Conservation (phyloP, 2,113 vertebrate species). For the Pandion haliaetus region DNA sequence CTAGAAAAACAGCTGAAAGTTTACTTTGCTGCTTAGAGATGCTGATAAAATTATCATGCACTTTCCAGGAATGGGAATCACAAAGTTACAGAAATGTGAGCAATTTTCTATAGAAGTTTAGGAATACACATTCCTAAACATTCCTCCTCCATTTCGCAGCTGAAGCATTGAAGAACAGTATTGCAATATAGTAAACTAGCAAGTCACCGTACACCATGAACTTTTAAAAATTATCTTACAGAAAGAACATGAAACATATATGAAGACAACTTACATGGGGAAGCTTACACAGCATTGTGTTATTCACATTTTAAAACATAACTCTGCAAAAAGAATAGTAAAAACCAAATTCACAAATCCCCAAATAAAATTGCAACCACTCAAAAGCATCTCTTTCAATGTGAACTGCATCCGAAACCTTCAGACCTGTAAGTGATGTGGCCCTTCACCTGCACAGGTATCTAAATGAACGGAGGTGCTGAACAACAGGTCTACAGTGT, state of each 20-base stretch:
- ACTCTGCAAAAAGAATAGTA: neutral
- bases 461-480: accelerated
- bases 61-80: neutral
- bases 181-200: neutral
- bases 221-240: neutral
- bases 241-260: neutral
- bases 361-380: neutral
- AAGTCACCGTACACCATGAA: neutral
- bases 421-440: neutral
- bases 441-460: neutral
- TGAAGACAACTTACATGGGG: neutral
- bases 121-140: neutral
- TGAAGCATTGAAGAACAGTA: neutral
- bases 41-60: neutral
- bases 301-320: neutral
- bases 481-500: neutral
- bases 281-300: neutral
- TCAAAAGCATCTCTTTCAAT: neutral
- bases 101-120: neutral
- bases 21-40: neutral
- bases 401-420: neutral
- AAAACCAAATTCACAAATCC: neutral
- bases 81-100: neutral
- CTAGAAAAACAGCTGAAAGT: neutral
- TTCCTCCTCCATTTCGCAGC: neutral